These are phyloP conservation scores for Rhagonycha fulva DNA, from an alignment of 2,888 invertebrate species.

Conservation along the genomic window DNA sequence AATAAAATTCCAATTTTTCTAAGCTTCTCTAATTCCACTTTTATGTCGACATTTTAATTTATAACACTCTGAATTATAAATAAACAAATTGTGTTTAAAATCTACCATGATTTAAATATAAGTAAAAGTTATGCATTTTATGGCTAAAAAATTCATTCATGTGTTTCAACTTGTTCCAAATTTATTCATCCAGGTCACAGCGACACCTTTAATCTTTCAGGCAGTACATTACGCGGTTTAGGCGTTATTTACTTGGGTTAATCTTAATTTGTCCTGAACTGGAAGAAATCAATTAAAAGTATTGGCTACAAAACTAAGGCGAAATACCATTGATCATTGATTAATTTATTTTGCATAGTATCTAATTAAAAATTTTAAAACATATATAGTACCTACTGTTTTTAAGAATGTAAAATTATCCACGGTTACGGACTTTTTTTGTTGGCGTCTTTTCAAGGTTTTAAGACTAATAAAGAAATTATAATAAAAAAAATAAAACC, in stretches of 20 bases:
- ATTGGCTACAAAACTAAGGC: no score
- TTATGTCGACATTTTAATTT: not conserved
- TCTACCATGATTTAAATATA: not conserved
- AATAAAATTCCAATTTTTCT: not conserved
- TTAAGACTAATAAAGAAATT: no score
- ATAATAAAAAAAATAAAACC: no score
- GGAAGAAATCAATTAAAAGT: no score
- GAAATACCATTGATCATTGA: no score
- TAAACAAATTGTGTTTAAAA: not conserved
- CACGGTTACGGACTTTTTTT: no score
- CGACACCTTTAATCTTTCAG: conserved; percentile 8
- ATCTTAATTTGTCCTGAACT: not conserved
- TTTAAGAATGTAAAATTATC: no score
- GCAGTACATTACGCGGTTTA: conserved; percentile 3
- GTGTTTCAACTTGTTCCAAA: conserved; percentile 4
- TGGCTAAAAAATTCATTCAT: not conserved
- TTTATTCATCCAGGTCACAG: conserved; percentile 6
- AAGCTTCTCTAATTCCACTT: not conserved
- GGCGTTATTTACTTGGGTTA: not conserved
- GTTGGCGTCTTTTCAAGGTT: no score
- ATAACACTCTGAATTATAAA: not conserved
- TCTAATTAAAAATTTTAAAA: no score
- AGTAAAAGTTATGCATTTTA: not conserved
- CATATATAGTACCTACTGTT: no score
- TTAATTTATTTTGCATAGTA: no score